A percentile compares a stretch with the other conserved stretches of the same genome.
Conservation (phyloP, 2,888 invertebrate genomes). For the Diarsia mendica region DNA sequence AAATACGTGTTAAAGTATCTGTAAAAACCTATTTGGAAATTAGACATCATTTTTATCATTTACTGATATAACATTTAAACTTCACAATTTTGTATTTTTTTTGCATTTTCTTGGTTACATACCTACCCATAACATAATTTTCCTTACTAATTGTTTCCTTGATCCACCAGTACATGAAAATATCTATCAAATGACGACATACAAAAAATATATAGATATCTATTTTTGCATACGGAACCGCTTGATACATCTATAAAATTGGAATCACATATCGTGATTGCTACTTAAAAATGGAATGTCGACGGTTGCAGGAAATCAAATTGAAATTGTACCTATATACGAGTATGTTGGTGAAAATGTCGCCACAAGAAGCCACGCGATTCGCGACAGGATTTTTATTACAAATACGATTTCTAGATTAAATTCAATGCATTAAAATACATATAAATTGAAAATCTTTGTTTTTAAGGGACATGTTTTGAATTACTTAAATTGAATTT, state of each 20-base stretch:
- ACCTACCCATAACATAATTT: background rate
- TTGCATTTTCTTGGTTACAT: background rate
- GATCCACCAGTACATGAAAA: background rate
- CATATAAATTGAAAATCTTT: slow-evolving; percentile 45
- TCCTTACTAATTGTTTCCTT: background rate
- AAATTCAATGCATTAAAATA: slow-evolving; percentile 61
- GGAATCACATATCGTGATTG: slow-evolving; percentile 83
- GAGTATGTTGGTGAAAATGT: slow-evolving; percentile 75
- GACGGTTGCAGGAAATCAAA: slow-evolving; percentile 81
- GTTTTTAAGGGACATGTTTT: background rate
- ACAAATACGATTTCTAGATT: slow-evolving; percentile 63
- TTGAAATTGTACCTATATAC: slow-evolving; percentile 79
- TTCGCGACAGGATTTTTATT: slow-evolving; percentile 62
- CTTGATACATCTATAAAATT: slow-evolving; percentile 67
- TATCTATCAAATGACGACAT: background rate
- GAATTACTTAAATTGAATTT: background rate
- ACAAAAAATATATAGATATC: background rate
- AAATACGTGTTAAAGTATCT: no score
- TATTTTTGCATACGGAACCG: slow-evolving; percentile 54
- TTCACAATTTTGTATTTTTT: background rate
- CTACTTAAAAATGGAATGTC: slow-evolving; percentile 85
- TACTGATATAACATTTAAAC: background rate
- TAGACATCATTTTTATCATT: no score
- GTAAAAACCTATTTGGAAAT: no score
- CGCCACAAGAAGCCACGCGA: slow-evolving; percentile 70